A percentile compares a stretch with the other conserved stretches of the same genome.
These are phyloP conservation scores for Alosa sapidissima DNA, from an alignment of 2,797 vertebrate species.

Conservation along the genomic window DNA sequence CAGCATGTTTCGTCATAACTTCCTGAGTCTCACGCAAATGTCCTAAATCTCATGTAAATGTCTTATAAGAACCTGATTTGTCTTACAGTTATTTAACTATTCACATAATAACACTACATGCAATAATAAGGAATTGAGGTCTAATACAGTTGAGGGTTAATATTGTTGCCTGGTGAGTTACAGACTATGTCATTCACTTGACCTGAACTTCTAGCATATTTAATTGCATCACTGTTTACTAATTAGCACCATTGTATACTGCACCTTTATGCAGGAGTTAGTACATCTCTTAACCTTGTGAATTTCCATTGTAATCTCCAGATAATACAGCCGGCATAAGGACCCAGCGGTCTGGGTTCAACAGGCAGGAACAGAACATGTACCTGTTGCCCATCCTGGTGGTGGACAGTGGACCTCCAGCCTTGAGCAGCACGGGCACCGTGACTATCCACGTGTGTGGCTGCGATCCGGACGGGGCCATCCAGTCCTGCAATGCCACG, in stretches of 20 bases:
- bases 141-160: neutral
- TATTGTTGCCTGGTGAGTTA: neutral
- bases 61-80: neutral
- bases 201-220: neutral
- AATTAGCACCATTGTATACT: neutral
- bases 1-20: neutral
- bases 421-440: slow-evolving; percentile 95
- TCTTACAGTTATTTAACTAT: neutral
- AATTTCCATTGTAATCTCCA: slow-evolving; percentile 59
- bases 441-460: slow-evolving; percentile 93
- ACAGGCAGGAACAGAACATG: slow-evolving; percentile 93
- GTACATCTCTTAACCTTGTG: neutral
- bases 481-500: slow-evolving; percentile 95
- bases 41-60: neutral
- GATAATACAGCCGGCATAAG: slow-evolving; percentile 92
- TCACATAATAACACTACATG: neutral
- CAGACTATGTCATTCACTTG: neutral
- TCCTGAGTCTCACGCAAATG: neutral
- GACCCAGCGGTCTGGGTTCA: slow-evolving; percentile 88
- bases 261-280: neutral
- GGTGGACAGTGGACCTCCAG: slow-evolving; percentile 89
- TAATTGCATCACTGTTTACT: neutral
- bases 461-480: slow-evolving; percentile 87
- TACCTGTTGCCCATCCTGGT: slow-evolving; percentile 94
- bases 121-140: neutral